Evolutionary conservation across 2,888 invertebrate genomes (phyloP).

Genomic region (Campaea margaritaria): DNA sequence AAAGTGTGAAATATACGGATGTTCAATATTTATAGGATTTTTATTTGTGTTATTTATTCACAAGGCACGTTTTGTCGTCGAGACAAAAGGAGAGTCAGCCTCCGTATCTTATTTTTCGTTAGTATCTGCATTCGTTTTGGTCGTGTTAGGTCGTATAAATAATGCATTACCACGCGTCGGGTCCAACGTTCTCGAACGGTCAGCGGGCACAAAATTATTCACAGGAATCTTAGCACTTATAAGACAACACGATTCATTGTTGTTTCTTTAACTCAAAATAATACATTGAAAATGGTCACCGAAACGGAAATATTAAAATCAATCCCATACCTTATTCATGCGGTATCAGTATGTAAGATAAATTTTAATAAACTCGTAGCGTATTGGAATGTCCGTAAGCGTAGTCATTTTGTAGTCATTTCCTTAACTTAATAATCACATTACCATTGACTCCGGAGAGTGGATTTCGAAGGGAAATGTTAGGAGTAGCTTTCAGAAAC

Average conservation of each 20-base stretch:
- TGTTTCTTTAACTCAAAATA: slow-evolving; percentile 36
- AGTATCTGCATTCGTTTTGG: slow-evolving; percentile 81
- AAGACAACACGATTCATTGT: slow-evolving; percentile 54
- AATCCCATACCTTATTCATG: slow-evolving; percentile 43
- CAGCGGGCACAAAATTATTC: slow-evolving; percentile 73
- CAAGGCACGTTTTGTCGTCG: slow-evolving; percentile 73
- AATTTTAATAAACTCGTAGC: slow-evolving; percentile 35
- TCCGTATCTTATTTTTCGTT: slow-evolving; percentile 77
- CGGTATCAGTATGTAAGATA: slow-evolving; percentile 36
- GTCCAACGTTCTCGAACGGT: slow-evolving; percentile 60
- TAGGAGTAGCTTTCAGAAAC: slow-evolving; percentile 49
- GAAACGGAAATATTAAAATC: slow-evolving; percentile 44
- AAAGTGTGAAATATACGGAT: slow-evolving; percentile 83
- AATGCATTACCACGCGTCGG: slow-evolving; percentile 83
- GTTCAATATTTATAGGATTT: slow-evolving; percentile 82
- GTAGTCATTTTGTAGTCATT: slow-evolving; percentile 30
- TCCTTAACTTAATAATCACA: slow-evolving; percentile 18
- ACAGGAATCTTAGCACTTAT: slow-evolving; percentile 61
- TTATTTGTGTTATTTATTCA: slow-evolving; percentile 84
- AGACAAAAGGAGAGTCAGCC: slow-evolving; percentile 70
- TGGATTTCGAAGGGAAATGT: slow-evolving; percentile 30
- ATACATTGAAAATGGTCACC: slow-evolving; percentile 37
- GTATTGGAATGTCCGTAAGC: slow-evolving; percentile 27
- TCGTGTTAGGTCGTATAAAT: slow-evolving; percentile 80
- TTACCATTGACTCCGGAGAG: slow-evolving; percentile 22